These are phyloP conservation scores for Chrysomallon squamiferum DNA, from an alignment of 1,140 invertebrate genomes.

Conservation along the genomic window DNA sequence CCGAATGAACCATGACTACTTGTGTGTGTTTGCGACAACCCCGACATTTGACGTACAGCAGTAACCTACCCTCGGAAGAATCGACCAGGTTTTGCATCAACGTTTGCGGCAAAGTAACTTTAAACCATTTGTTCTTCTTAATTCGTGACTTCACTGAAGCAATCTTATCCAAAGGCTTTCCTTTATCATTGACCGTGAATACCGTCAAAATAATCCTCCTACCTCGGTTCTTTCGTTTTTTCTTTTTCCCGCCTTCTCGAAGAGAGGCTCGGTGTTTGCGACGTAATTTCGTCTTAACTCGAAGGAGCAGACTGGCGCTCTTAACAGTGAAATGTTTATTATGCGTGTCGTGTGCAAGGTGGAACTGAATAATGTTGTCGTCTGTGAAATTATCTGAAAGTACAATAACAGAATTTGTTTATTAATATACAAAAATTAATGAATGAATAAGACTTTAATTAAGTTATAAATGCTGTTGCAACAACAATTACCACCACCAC, in stretches of 20 bases:
- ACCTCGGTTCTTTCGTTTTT: not conserved
- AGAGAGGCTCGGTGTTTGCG: too few relatives aligned
- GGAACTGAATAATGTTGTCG: conserved; percentile 2
- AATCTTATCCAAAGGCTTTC: not conserved
- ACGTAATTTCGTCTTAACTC: conserved; percentile 1
- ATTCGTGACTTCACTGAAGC: not conserved
- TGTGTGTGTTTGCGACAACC: not conserved
- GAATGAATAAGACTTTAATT: too few relatives aligned
- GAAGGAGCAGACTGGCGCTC: not conserved
- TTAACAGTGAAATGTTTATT: not conserved
- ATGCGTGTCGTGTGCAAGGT: not conserved
- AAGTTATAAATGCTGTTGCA: too few relatives aligned
- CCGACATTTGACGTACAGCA: not conserved
- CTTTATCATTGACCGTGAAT: not conserved
- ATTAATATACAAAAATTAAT: too few relatives aligned
- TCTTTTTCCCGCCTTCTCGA: too few relatives aligned
- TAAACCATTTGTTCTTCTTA: conserved; percentile 8
- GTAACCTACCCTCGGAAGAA: not conserved
- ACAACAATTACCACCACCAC: too few relatives aligned
- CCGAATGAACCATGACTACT: not conserved
- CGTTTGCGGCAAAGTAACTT: not conserved
- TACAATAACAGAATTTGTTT: too few relatives aligned
- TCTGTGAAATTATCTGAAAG: conserved; percentile 2
- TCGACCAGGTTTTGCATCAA: not conserved
- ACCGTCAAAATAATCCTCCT: not conserved